These are phyloP conservation scores for Mechanitis messenoides DNA, from an alignment of 2,888 invertebrate species.

Conservation along the genomic window DNA sequence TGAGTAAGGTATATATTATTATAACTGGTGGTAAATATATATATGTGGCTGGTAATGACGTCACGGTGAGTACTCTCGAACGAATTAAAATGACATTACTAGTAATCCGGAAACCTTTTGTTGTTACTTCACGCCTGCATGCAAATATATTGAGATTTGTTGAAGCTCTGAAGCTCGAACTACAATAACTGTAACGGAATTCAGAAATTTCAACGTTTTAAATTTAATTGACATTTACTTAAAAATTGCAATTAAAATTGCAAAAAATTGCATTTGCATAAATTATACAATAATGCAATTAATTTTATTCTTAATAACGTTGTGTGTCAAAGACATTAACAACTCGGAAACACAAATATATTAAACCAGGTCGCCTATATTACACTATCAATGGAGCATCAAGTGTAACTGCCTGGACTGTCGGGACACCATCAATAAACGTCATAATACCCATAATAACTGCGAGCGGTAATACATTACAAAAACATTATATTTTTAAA, in stretches of 20 bases:
- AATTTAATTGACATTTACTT: neutral
- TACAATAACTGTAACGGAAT: neutral
- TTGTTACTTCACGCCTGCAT: slow-evolving; percentile 56
- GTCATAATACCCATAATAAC: neutral
- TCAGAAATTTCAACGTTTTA: neutral
- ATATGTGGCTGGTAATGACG: slow-evolving; percentile 58
- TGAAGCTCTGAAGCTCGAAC: slow-evolving; percentile 1
- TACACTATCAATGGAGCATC: slow-evolving; percentile 1
- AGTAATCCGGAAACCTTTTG: slow-evolving; percentile 57
- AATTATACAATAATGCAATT: neutral
- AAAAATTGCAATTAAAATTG: no score
- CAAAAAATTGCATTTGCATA: no score
- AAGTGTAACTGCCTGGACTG: neutral
- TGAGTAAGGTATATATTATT: slow-evolving; percentile 6
- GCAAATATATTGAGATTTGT: slow-evolving; percentile 28
- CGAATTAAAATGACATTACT: slow-evolving; percentile 74
- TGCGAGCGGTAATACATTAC: neutral
- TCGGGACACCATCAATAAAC: neutral
- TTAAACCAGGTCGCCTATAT: slow-evolving; percentile 1
- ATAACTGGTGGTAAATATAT: slow-evolving; percentile 3
- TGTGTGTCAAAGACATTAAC: slow-evolving; percentile 1
- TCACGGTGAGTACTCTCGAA: slow-evolving; percentile 58
- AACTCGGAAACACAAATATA: slow-evolving; percentile 1
- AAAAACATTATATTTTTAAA: neutral
- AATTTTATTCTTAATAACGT: slow-evolving; percentile 6